Evolutionary conservation across 2,888 invertebrate genomes (phyloP).

Genomic region (Dasypogon diadema): DNA sequence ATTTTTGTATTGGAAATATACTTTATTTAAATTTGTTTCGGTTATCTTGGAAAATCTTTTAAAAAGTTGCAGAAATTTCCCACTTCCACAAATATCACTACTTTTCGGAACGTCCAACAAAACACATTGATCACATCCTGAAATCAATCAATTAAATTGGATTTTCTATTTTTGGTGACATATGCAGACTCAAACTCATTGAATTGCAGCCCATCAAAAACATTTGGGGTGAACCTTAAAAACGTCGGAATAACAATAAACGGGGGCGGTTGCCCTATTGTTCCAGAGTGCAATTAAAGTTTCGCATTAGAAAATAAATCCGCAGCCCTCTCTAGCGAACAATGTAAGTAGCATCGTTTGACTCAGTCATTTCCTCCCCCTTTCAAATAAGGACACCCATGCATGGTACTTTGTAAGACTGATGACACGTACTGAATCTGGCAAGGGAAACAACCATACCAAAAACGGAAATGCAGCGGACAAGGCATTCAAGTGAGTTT

Average conservation of each 20-base stretch:
- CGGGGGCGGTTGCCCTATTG: constrained; percentile 21
- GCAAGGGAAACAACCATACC: constrained; percentile 15
- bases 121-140: too few species aligned
- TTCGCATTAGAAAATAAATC: constrained; percentile 50
- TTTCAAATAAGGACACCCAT: constrained; percentile 24
- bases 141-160: background rate
- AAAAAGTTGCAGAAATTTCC: too few species aligned
- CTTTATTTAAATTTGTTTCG: too few species aligned
- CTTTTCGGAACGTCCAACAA: too few species aligned
- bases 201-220: constrained; percentile 21
- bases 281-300: constrained; percentile 42
- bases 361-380: constrained; percentile 40
- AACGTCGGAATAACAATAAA: constrained; percentile 28
- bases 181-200: constrained; percentile 12
- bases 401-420: background rate
- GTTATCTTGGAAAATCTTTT: too few species aligned
- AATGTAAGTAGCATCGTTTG: constrained; percentile 46
- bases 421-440: background rate
- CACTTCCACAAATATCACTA: too few species aligned
- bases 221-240: constrained; percentile 37
- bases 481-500: constrained; percentile 46
- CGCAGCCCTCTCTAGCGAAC: constrained; percentile 34
- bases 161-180: constrained; percentile 19
- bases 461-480: constrained; percentile 45
- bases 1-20: too few species aligned